A percentile compares a stretch with the other conserved stretches of the same genome.
Conservation (phyloP, 2,888 invertebrate genomes). For the Plagiodera versicolora region DNA sequence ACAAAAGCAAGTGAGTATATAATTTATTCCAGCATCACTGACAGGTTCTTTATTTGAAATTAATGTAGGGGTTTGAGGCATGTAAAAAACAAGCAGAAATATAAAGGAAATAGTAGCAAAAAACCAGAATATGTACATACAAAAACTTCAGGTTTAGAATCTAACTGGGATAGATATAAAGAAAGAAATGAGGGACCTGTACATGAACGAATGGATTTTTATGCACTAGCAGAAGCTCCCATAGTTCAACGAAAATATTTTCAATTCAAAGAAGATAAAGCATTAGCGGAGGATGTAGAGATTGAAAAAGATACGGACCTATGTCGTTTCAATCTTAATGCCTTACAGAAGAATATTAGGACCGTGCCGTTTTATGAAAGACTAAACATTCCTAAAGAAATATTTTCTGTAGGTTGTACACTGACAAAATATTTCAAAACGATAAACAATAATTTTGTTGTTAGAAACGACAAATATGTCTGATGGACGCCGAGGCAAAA, state of each 20-base stretch:
- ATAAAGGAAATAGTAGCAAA: constrained; percentile 32
- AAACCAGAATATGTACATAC: constrained; percentile 29
- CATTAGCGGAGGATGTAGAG: constrained; percentile 21
- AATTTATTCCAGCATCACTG: neutral
- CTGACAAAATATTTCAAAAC: neutral
- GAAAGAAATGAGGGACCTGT: constrained; percentile 11
- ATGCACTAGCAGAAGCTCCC: constrained; percentile 19
- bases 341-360: constrained; percentile 27
- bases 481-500: constrained; percentile 8
- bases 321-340: constrained; percentile 30
- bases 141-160: constrained; percentile 18
- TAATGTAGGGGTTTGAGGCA: constrained; percentile 31
- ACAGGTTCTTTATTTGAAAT: neutral
- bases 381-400: constrained; percentile 23
- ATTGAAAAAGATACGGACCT: constrained; percentile 15
- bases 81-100: constrained; percentile 33
- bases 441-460: neutral
- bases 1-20: constrained; percentile 23
- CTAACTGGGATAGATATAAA: constrained; percentile 35
- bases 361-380: constrained; percentile 31
- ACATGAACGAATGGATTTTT: constrained; percentile 11
- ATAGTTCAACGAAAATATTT: constrained; percentile 28
- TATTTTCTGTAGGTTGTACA: constrained; percentile 27
- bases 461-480: neutral
- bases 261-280: constrained; percentile 29